phyloP scores from a whole-genome alignment of 2,888 invertebrate species.

The Drosophila crucigera region DNA sequence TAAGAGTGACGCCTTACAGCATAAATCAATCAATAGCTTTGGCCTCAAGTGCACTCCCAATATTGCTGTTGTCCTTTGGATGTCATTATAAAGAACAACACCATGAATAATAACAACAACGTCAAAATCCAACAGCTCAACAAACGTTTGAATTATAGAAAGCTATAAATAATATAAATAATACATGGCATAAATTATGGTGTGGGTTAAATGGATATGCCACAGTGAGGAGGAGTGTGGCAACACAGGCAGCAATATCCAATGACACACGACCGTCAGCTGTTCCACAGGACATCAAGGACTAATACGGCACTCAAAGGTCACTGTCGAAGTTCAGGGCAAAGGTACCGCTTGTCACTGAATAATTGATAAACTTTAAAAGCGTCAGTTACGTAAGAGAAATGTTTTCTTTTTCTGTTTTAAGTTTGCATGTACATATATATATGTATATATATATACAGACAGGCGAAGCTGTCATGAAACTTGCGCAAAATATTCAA shows the following conservation, averaged over 20 bases:
- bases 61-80: slow-evolving; percentile 27
- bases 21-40: slow-evolving; percentile 45
- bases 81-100: slow-evolving; percentile 26
- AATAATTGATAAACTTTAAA: slow-evolving; percentile 72
- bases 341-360: slow-evolving; percentile 56
- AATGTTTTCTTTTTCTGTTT: background rate
- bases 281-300: slow-evolving; percentile 48
- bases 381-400: slow-evolving; percentile 28
- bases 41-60: slow-evolving; percentile 28
- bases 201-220: slow-evolving; percentile 25
- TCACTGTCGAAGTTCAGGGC: slow-evolving; percentile 70
- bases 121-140: slow-evolving; percentile 2
- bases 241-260: background rate
- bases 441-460: background rate
- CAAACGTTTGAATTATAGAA: slow-evolving; percentile 8
- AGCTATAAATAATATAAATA: slow-evolving; percentile 53
- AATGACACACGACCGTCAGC: slow-evolving; percentile 50
- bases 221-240: background rate
- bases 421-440: slow-evolving; percentile 1
- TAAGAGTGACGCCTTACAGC: slow-evolving; percentile 3
- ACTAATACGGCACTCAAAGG: slow-evolving; percentile 53
- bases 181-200: slow-evolving; percentile 35
- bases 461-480: slow-evolving; percentile 30
- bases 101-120: background rate
- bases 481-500: slow-evolving; percentile 36